phyloP scores from a whole-genome alignment of 2,113 vertebrate genomes.

The Pseudopodoces humilis region DNA sequence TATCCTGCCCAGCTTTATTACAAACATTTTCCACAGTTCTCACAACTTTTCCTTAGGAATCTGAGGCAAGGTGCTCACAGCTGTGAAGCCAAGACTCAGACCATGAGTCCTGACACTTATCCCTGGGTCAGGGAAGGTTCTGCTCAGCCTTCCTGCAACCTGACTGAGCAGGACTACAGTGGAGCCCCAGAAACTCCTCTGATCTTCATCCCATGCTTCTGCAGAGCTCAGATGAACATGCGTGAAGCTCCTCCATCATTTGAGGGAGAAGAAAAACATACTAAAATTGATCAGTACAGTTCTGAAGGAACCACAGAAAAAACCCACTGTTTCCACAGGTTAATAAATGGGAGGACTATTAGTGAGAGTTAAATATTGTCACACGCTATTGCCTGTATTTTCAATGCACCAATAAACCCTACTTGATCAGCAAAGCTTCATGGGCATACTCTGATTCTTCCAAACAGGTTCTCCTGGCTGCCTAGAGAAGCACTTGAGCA shows the following conservation, averaged over 20 bases:
- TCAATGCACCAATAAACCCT: background rate
- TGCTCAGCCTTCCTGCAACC: background rate
- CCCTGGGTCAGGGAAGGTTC: background rate
- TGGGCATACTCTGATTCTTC: background rate
- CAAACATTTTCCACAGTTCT: background rate
- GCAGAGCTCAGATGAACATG: background rate
- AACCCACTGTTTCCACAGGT: fast-evolving
- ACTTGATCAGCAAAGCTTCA: background rate
- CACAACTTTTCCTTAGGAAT: background rate
- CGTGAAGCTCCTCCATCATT: background rate
- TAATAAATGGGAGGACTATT: background rate
- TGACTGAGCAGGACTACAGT: background rate
- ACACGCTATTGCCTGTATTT: background rate
- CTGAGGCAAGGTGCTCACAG: background rate
- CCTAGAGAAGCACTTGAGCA: background rate
- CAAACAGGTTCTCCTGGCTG: background rate
- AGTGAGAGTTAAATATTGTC: background rate
- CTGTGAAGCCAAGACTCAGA: background rate
- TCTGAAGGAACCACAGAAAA: background rate
- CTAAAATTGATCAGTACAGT: background rate
- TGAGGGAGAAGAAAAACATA: background rate
- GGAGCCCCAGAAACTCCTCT: no score
- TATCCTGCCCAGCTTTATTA: background rate
- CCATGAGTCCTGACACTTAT: background rate
- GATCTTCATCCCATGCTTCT: background rate